These are phyloP conservation scores for Dendronephthya gigantea DNA, from an alignment of 64 coral and sea anemone genomes.

Conservation along the genomic window DNA sequence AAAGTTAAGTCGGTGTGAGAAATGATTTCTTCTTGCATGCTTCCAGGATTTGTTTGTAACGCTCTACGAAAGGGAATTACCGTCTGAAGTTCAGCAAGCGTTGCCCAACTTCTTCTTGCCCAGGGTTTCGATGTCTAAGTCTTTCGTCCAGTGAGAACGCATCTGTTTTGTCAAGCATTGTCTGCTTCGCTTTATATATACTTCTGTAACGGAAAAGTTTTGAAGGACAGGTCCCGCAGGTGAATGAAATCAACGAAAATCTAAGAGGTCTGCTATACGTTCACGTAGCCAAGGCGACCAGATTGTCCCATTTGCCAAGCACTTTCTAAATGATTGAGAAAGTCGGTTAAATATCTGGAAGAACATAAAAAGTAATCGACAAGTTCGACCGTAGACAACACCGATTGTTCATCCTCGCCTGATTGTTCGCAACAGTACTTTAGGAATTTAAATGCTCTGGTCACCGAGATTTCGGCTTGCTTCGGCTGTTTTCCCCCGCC, in stretches of 20 bases:
- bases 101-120: neutral
- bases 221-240: neutral
- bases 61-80: neutral
- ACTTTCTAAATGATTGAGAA: slow-evolving; percentile 30
- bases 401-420: neutral
- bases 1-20: neutral
- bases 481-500: slow-evolving; percentile 27
- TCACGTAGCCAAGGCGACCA: slow-evolving; percentile 28
- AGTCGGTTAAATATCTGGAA: slow-evolving; percentile 16
- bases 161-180: neutral
- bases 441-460: slow-evolving; percentile 32
- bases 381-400: neutral
- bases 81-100: neutral
- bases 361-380: slow-evolving; percentile 25
- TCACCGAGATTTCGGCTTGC: slow-evolving; percentile 28
- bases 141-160: neutral
- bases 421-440: slow-evolving; percentile 30
- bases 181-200: neutral
- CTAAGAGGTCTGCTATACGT: slow-evolving; percentile 25
- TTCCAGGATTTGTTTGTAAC: neutral
- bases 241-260: slow-evolving; percentile 23
- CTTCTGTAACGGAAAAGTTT: slow-evolving; percentile 3
- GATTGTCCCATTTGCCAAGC: slow-evolving; percentile 26
- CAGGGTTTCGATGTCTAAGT: neutral
- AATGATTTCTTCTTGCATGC: neutral